Conservation (phyloP, 2,888 invertebrate species). For the Stenoptilia bipunctidactyla region DNA sequence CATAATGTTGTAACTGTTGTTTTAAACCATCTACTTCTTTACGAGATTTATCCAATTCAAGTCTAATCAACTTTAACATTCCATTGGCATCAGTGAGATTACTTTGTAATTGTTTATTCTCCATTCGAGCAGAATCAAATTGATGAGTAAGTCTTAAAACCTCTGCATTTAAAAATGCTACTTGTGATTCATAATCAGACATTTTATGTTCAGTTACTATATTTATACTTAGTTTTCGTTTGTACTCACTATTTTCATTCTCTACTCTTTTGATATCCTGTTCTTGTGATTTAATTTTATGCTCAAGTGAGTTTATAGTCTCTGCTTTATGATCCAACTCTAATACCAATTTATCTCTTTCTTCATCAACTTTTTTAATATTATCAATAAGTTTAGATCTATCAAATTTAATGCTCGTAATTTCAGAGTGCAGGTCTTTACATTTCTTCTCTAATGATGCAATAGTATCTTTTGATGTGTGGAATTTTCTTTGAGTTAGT, state of each 20-base stretch:
- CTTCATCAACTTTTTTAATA: conserved; percentile 76
- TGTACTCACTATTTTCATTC: conserved; percentile 64
- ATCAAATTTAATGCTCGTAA: conserved; percentile 73
- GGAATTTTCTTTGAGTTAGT: conserved; percentile 74
- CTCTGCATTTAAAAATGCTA: conserved; percentile 71
- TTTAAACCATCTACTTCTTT: conserved; percentile 81
- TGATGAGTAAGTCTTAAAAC: conserved; percentile 65
- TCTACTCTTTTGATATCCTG: conserved; percentile 67
- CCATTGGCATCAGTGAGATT: conserved; percentile 76
- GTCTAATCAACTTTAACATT: conserved; percentile 73
- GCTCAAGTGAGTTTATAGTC: conserved; percentile 73
- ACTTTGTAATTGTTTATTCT: conserved; percentile 81
- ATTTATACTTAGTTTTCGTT: conserved; percentile 59
- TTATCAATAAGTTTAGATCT: conserved; percentile 73
- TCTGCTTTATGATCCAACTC: conserved; percentile 82
- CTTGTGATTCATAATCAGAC: conserved; percentile 62
- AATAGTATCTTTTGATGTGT: conserved; percentile 70
- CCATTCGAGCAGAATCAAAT: conserved; percentile 72
- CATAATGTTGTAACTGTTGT: conserved; percentile 84
- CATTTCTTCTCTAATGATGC: conserved; percentile 71
- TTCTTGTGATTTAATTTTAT: conserved; percentile 73
- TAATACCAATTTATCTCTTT: conserved; percentile 77
- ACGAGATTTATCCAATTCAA: conserved; percentile 77
- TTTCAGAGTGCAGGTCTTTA: conserved; percentile 72
- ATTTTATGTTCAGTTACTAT: conserved; percentile 61